Conservation (phyloP, 2,113 vertebrate species). For the Menura novaehollandiae region DNA sequence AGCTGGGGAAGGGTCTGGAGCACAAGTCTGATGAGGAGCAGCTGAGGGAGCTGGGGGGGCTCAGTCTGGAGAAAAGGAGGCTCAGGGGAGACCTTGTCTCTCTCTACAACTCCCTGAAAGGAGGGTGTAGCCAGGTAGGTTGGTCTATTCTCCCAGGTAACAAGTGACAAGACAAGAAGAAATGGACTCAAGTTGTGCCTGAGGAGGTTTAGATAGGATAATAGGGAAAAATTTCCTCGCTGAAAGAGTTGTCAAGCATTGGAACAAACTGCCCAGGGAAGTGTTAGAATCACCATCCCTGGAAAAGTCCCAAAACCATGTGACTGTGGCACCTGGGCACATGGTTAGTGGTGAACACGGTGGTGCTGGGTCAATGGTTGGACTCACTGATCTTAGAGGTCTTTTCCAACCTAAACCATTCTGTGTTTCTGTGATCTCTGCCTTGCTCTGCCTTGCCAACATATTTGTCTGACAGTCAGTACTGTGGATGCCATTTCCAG, state of each 20-base stretch:
- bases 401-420: background rate
- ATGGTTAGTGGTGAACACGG: too few species aligned
- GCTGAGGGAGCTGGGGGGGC: background rate
- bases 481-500: background rate
- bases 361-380: background rate
- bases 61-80: background rate
- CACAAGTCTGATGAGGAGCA: background rate
- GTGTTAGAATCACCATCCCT: background rate
- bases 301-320: background rate
- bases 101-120: background rate
- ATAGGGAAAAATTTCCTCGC: background rate
- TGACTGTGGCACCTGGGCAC: background rate
- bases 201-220: background rate
- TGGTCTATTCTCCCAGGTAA: background rate
- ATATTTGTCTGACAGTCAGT: background rate
- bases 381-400: background rate
- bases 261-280: background rate
- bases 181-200: background rate
- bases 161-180: background rate
- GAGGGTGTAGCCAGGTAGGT: fast-evolving
- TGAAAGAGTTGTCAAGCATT: background rate
- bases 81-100: fast-evolving
- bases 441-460: background rate
- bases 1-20: background rate
- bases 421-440: background rate